Evolutionary conservation across 2,888 invertebrate genomes (phyloP), one percentile per base, ranked within the genome.

Genomic region (Nudaria mundana): DNA sequence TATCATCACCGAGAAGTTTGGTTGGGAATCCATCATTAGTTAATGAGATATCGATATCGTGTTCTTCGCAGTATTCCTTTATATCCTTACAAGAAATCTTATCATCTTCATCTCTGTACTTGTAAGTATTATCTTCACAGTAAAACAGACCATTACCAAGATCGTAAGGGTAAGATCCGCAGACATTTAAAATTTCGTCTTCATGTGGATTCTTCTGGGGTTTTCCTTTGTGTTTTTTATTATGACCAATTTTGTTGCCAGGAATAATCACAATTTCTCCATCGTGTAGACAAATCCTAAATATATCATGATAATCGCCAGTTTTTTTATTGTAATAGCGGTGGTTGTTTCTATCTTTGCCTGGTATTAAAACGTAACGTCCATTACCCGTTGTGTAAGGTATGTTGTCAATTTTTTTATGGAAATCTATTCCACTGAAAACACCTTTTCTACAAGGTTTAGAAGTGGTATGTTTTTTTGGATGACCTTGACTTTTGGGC

Each of bases 341-440:
- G 8, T 42, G 33, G 2, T 30, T 15, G 1, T 13, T 10, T 1
- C 10, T 7, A 12, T 22, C n/a, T 13, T 30, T 20, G 5, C 42
- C 42, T 14, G 37, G 42, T 5, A 33, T 12, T 5, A 42, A 29
- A 3, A 26, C 13, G 13, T 30, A 42, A 2, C 42, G 10, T 7
- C 42, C 42, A 30, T 37, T 25, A 6, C 37, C 37, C n/a, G 42
- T 42, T 2, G 24, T 26, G 20, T 37, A 37, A 2, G 11, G 31
- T 5, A 20, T 37, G 12, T 37, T 13, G 7, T 37, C 32, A 14
- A 24, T 3, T 10, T 24, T 2, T 6, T 23, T 20, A 20, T 28
- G 23, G 7, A 28, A 7, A 37, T 41, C 36, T 5, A 28, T 4
- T 1, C 13, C 28, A 12, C 36, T 16, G 2, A 18, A 7, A 18